These are phyloP conservation scores for Gambusia yucatana DNA, from an alignment of 2,797 vertebrate genomes.

Conservation along the genomic window DNA sequence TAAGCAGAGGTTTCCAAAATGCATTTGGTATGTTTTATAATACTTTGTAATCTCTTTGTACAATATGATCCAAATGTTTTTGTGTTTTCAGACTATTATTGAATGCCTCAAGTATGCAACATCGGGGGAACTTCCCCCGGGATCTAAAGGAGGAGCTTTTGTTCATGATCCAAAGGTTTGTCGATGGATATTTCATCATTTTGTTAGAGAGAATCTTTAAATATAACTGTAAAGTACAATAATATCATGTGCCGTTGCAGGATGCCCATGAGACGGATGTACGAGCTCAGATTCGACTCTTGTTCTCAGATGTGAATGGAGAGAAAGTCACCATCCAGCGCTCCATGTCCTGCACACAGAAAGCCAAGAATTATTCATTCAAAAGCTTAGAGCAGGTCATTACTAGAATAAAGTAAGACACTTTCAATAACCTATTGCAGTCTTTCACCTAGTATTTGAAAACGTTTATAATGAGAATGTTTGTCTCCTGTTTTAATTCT, in stretches of 20 bases:
- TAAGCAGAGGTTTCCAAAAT: neutral
- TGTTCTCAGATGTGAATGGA: constrained; percentile 91
- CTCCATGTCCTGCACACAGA: constrained; percentile 95
- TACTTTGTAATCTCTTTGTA: neutral
- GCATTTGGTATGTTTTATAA: neutral
- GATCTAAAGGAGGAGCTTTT: constrained; percentile 95
- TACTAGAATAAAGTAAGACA: constrained; percentile 87
- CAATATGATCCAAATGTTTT: neutral
- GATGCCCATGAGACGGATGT: constrained; percentile 93
- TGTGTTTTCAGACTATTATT: constrained; percentile 91
- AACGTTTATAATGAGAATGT: neutral
- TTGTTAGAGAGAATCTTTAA: neutral
- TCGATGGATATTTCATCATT: neutral
- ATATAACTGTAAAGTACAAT: neutral
- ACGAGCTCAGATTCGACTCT: constrained; percentile 92
- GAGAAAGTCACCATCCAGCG: constrained; percentile 88
- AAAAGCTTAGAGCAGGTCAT: constrained; percentile 96
- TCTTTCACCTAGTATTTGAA: neutral
- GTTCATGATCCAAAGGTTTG: constrained; percentile 96
- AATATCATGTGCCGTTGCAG: constrained; percentile 51
- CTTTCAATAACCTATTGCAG: neutral
- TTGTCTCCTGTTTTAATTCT: constrained; percentile 10
- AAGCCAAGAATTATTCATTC: constrained; percentile 89
- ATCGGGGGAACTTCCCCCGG: constrained; percentile 95
- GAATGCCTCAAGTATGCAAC: constrained; percentile 96